Evolutionary conservation across 1,140 invertebrate genomes (phyloP), one percentile per base, ranked within the genome.

Genomic region (Drosophila ercepeae): DNA sequence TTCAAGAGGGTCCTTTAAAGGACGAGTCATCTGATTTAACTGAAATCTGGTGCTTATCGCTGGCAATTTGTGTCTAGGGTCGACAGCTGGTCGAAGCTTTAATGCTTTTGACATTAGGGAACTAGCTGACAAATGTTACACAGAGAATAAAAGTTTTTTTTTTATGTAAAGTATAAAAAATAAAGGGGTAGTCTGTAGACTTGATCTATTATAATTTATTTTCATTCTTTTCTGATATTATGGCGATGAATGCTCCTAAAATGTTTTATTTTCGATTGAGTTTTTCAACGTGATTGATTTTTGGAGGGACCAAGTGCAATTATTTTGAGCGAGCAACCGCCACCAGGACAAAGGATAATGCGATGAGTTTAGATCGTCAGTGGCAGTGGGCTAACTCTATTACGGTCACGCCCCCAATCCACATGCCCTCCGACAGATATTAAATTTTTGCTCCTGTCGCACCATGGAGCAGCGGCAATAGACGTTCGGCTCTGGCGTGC

Each of bases 331-430:
- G 57, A 51, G 52, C 36, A 60, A 29, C 67, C 60, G 69, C 46
- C 36, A 55, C 25, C 48, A 49, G 58, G 42, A 45, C 54, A 59
- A 65, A 69, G 72, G 72, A 73, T 81, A 84, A 84, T 84, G 76
- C 36, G 79, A 86, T 84, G 79, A 74, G 67, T 79, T 72, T 46
- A 44, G 49, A 84, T 78, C 75, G 67, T 69, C 61, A 79, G 57
- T 58, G 68, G 54, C 81, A 73, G 65, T 57, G 70, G 61, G 48
- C 63, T 75, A 72, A 75, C 79, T 84, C 79, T 84, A 83, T 75
- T 78, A 72, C 70, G 61, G 60, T 57, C 60, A 63, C 50, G 48
- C 57, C 36, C 70, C 46, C 59, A 64, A 41, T 32, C 39, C 65
- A 44, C 54, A 60, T 51, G 53, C 18, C 54, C 67, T 52, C 41